Evolutionary conservation across 2,113 vertebrate genomes (phyloP), one percentile per base, ranked within the genome.

Genomic region (Rafetus swinhoei): DNA sequence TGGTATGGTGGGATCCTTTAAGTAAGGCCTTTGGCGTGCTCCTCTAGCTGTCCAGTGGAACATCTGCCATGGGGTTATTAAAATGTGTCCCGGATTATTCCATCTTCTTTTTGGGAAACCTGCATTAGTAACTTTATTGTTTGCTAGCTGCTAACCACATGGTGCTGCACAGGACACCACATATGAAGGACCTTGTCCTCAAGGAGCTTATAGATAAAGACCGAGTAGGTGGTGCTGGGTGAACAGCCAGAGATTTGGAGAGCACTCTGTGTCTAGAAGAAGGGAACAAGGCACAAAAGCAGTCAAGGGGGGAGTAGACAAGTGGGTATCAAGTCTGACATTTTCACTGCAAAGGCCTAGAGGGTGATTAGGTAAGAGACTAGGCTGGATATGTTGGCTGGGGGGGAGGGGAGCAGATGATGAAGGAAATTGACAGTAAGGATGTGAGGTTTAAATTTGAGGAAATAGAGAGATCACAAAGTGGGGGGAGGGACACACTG

Each of bases 401-500:
- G 69, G 81, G 65, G 86, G 60, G 39, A 39, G 76, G 24, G 29
- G 45, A 45, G 45, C 45, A 45, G 45, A 45, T 85, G 84, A 82
- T 39, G 77, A 85, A 52, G 39, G 55, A 89, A 35, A 74, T 7
- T 57, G 79, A 93, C 93, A 79, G 53, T 79, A 94, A 95, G 88
- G 93, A 93, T 87, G 84, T 93, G 96, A 96, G 1, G 1, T 88
- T 96, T 96, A 86, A 69, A 60, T 93, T 95, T 92, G 95, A 94
- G 95, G 91, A 83, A 93, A 85, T 94, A 24, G 91, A 90, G 90
- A 86, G 50, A 50, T 86, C 85, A 87, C 0, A 60, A 94, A 87
- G 94, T 90, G 39, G 59, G 91, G n/a, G 74, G 96, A 95, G 95
- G 94, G 95, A 96, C 93, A 95, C 88, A 86, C 85, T 69, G 85